Base-by-base conservation (phyloP, 2,113 vertebrate species). In the Lycaon pictus region DNA sequence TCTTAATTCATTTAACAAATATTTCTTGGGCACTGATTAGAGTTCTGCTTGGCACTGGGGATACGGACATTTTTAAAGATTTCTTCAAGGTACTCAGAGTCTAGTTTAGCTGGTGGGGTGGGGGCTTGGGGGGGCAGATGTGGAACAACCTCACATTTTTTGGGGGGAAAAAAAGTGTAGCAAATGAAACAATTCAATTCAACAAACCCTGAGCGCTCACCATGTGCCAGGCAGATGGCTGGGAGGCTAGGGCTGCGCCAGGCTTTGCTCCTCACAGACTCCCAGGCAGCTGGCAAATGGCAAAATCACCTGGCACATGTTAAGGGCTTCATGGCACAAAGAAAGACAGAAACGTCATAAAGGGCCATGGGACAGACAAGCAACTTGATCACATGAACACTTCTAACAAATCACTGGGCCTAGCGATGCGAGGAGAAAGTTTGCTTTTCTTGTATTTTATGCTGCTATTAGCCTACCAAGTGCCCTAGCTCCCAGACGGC, bases 181-280 rank as follows among this genome's bases (percentile, higher is more conserved):
- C 58, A 58, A 93, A 56, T 71, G 43, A 55, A 94, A 71, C 81
- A 76, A 63, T 86, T 93, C 77, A 7, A 2, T 62, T 32, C 60
- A 69, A 8, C 55, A 76, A 89, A 25, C 62, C 7, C 48, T 25
- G 58, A 9, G 7, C 1, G 37, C 25, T 90, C 63, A 8, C 17
- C n/a, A 51, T 11, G 56, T 88, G 72, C 79, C 56, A 55, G 79
- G 63, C 95, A 93, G 93, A 80, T 90, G 85, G 84, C 27, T 82
- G 55, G 22, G n/a, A 84, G 53, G 15, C 6, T 19, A 25, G 32
- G 55, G 35, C 55, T 74, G 19, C 25, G 11, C 58, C 29, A 80
- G 81, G 22, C 58, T 72, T 76, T 16, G 53, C 62, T 77, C 32
- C 23, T 76, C 69, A 17, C 7, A 2, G 81, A 60, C 12, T 53